These are phyloP conservation scores for Sebastes matsubarae DNA, from an alignment of 2,797 vertebrate genomes.

Conservation along the genomic window DNA sequence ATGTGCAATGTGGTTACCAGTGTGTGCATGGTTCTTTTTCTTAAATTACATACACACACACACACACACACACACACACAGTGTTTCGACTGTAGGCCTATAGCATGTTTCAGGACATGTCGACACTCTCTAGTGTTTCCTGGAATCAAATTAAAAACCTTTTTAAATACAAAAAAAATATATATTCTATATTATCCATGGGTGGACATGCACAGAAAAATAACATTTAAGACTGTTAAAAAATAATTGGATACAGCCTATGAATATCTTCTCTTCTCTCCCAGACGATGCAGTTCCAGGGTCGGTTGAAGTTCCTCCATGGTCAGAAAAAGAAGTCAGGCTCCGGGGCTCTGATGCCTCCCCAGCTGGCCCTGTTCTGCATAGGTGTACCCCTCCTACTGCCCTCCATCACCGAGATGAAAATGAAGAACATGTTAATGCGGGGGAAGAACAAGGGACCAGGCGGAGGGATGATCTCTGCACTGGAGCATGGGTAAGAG, in stretches of 20 bases:
- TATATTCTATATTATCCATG: background rate
- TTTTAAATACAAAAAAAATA: background rate
- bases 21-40: background rate
- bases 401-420: conserved; percentile 88
- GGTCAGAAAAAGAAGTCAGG: conserved; percentile 92
- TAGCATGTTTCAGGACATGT: background rate
- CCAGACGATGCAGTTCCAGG: conserved; percentile 98
- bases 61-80: too few species aligned
- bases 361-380: conserved; percentile 93
- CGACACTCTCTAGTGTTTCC: background rate
- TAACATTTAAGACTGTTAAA: too few species aligned
- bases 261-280: conserved; percentile 8
- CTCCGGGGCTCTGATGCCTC: conserved; percentile 84
- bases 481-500: conserved; percentile 83
- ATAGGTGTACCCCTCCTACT: conserved; percentile 90
- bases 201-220: background rate
- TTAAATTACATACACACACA: background rate
- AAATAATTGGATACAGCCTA: background rate
- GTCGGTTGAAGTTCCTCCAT: conserved; percentile 91
- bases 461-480: conserved; percentile 59
- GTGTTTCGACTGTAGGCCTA: background rate
- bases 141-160: background rate
- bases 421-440: conserved; percentile 88
- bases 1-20: background rate
- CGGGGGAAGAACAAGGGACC: conserved; percentile 86